phyloP scores from a whole-genome alignment of 2,888 invertebrate genomes.

The Odontocolon sp. region DNA sequence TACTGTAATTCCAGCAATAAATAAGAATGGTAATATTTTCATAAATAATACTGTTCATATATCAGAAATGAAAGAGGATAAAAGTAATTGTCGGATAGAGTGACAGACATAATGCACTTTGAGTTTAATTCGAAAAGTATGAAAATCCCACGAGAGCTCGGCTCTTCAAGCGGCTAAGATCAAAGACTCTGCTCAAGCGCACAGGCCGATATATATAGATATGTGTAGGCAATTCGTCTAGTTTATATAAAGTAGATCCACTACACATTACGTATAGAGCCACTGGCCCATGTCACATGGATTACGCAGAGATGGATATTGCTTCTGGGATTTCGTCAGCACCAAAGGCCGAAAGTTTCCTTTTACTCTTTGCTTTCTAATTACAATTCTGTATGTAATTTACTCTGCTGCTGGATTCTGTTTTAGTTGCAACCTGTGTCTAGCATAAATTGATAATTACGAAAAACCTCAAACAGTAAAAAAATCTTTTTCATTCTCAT shows the following conservation, averaged over 20 bases:
- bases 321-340: slow-evolving; percentile 15
- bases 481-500: no score
- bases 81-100: background rate
- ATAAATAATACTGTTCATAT: no score
- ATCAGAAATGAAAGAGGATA: no score
- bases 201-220: background rate
- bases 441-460: no score
- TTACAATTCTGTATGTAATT: background rate
- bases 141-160: slow-evolving; percentile 1
- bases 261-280: slow-evolving; percentile 5
- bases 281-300: background rate
- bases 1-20: no score
- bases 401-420: background rate
- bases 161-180: slow-evolving; percentile 12
- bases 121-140: slow-evolving; percentile 18
- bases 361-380: slow-evolving; percentile 6
- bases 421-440: no score
- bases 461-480: no score
- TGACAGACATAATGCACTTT: background rate
- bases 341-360: background rate
- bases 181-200: slow-evolving; percentile 17
- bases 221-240: slow-evolving; percentile 19
- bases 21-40: no score
- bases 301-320: slow-evolving; percentile 16
- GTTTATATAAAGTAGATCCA: slow-evolving; percentile 17